A percentile compares a stretch with the other conserved stretches of the same genome.
phyloP scores from a whole-genome alignment of 2,888 invertebrate species.

The Ashinkailepas kermadecensis region DNA sequence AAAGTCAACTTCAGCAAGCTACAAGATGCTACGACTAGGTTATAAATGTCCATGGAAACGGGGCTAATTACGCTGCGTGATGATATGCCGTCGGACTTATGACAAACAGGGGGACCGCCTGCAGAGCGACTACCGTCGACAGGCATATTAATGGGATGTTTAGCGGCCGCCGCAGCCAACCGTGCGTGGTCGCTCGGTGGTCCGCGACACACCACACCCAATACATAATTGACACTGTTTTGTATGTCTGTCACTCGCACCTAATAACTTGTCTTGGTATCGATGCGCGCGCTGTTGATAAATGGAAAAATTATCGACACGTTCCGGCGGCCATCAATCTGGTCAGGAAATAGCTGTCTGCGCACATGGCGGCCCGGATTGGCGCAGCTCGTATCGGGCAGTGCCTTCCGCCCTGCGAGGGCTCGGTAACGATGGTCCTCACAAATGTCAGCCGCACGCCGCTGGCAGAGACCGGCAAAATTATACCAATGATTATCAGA shows the following conservation, averaged over 20 bases:
- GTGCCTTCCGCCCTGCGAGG: neutral
- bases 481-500: too few species aligned
- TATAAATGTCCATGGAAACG: too few species aligned
- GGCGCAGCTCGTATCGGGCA: neutral
- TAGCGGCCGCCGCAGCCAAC: neutral
- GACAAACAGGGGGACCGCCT: neutral
- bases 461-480: too few species aligned
- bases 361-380: neutral
- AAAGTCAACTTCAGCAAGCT: too few species aligned
- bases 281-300: neutral
- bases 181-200: neutral
- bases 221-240: conserved; percentile 3
- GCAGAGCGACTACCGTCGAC: neutral
- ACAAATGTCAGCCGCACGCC: too few species aligned
- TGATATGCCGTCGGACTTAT: too few species aligned
- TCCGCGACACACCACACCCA: neutral
- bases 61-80: too few species aligned
- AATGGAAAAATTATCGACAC: conserved; percentile 15
- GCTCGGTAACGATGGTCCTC: neutral
- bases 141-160: conserved; percentile 7
- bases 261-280: conserved; percentile 4
- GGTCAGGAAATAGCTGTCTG: conserved; percentile 4
- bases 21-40: too few species aligned
- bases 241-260: neutral
- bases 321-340: neutral